Percentiles rank a stretch among this genome's conserved stretches.
Conservation (phyloP, 2,113 vertebrate genomes). For the human region DNA sequence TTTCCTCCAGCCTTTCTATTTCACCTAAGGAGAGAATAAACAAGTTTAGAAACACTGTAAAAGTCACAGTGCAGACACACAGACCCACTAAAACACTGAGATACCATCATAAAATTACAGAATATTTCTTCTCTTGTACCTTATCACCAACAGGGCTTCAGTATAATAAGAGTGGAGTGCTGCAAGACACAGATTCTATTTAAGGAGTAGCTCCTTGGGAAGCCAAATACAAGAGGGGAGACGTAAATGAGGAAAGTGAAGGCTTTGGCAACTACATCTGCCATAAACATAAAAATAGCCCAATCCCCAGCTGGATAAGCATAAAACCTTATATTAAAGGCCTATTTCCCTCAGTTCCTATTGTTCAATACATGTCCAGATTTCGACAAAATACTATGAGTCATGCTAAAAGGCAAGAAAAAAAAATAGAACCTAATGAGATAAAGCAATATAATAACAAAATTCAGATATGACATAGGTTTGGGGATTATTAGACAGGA, state of each 20-base stretch:
- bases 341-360: neutral
- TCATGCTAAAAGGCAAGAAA: neutral
- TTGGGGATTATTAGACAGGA: neutral
- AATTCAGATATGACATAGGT: neutral
- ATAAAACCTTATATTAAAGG: neutral
- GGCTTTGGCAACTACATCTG: neutral
- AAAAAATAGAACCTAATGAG: neutral
- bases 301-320: neutral
- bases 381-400: neutral
- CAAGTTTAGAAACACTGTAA: neutral
- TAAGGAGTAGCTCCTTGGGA: neutral
- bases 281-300: neutral
- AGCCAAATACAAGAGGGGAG: neutral
- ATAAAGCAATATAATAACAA: neutral
- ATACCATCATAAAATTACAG: neutral
- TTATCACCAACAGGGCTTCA: neutral
- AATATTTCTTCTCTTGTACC: neutral
- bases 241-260: neutral
- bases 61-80: neutral
- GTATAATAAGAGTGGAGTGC: neutral
- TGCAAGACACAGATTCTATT: neutral
- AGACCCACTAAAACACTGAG: neutral
- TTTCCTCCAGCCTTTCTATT: neutral
- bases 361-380: neutral
- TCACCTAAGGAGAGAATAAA: neutral